Percentiles rank a stretch among this genome's conserved stretches.
phyloP scores from a whole-genome alignment of 2,113 vertebrate species.

The Lynx canadensis region DNA sequence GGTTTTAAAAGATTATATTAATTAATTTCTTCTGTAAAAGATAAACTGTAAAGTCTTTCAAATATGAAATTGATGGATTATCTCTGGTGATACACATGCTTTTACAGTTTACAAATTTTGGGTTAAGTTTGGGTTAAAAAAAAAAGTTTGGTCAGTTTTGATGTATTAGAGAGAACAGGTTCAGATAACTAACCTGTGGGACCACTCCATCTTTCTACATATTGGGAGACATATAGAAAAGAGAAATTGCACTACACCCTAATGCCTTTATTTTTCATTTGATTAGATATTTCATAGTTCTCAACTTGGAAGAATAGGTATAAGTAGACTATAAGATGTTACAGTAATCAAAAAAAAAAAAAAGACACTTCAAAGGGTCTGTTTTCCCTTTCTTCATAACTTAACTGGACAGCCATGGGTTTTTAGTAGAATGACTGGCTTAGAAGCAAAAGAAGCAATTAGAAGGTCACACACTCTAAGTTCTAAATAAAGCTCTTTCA shows the following conservation, averaged over 20 bases:
- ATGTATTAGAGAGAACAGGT: not conserved
- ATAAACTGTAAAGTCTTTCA: not conserved
- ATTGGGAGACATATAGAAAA: not conserved
- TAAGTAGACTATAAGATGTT: not conserved
- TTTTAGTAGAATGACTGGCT: not conserved
- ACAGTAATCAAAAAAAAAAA: not conserved
- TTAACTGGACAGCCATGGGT: not conserved
- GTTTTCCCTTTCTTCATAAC: not conserved
- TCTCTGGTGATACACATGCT: not conserved
- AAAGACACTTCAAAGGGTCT: not conserved
- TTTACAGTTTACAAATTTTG: not conserved
- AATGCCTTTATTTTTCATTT: not conserved
- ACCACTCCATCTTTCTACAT: not conserved
- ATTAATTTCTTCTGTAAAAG: constrained; percentile 8
- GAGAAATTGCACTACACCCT: not conserved
- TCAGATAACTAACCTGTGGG: not conserved
- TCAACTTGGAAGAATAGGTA: not conserved
- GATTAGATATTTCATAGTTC: not conserved
- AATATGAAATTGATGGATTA: not conserved
- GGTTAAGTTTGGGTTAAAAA: not conserved
- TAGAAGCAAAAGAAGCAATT: constrained; percentile 3
- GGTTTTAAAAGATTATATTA: not conserved
- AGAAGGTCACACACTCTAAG: not conserved
- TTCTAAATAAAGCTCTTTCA: constrained; percentile 9
- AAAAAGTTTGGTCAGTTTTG: not conserved